phyloP scores from a whole-genome alignment of 2,797 vertebrate species.

The Atherinosoma microstoma region DNA sequence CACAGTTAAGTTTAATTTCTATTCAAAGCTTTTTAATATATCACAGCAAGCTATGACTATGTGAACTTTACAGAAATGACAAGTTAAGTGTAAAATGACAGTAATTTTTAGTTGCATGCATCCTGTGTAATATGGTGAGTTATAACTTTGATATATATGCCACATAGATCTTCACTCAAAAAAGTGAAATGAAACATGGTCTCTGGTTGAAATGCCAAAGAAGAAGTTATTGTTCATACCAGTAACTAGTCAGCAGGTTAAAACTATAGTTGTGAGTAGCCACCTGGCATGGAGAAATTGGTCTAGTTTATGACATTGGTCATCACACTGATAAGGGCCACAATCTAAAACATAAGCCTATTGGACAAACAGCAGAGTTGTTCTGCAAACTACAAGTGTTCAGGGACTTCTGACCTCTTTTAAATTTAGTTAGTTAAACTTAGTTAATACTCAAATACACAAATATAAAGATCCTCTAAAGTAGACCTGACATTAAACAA shows the following conservation, averaged over 20 bases:
- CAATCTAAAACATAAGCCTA: neutral
- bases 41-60: neutral
- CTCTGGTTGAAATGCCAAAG: conserved; percentile 13
- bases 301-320: neutral
- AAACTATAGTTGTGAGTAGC: conserved; percentile 25
- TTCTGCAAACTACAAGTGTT: neutral
- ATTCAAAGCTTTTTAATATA: neutral
- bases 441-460: neutral
- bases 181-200: neutral
- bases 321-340: neutral
- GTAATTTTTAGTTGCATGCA: neutral
- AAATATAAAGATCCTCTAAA: neutral
- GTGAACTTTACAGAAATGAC: neutral
- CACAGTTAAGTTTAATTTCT: neutral
- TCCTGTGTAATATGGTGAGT: neutral
- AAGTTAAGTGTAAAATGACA: neutral
- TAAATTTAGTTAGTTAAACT: neutral
- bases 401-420: neutral
- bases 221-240: conserved; percentile 20
- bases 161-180: neutral
- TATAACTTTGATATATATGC: neutral
- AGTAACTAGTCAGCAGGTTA: conserved; percentile 18
- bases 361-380: neutral
- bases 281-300: neutral
- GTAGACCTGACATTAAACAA: neutral